A percentile compares a stretch with the other conserved stretches of the same genome.
Evolutionary conservation across 2,797 vertebrate species (phyloP).

Genomic region (Anniella stebbinsi): DNA sequence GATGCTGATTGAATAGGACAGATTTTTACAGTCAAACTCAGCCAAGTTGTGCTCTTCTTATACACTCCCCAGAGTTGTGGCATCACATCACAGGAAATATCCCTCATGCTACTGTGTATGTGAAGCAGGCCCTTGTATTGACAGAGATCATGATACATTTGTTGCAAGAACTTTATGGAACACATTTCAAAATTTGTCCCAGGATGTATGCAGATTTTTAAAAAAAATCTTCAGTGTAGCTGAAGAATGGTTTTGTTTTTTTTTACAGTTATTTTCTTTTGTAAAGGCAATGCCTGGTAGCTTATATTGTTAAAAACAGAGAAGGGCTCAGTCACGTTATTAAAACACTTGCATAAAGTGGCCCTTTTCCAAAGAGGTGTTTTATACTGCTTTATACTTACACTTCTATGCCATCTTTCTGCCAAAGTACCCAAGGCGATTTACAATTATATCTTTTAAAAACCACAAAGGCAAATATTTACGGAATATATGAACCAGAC

Average conservation of each 20-base stretch:
- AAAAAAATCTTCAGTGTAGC: background rate
- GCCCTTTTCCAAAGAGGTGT: no score
- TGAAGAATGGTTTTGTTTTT: background rate
- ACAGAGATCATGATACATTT: background rate
- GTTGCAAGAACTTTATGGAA: background rate
- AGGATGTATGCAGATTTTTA: background rate
- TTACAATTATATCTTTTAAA: no score
- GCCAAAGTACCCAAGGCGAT: no score
- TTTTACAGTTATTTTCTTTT: background rate
- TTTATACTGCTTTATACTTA: no score
- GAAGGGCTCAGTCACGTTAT: background rate
- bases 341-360: background rate
- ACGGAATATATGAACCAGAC: background rate
- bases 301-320: background rate
- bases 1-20: background rate
- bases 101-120: background rate
- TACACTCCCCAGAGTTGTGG: background rate
- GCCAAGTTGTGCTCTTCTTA: background rate
- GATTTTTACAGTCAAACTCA: background rate
- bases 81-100: background rate
- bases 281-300: background rate
- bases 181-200: background rate
- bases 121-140: background rate
- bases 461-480: no score
- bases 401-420: no score